Evolutionary conservation across 2,113 vertebrate species (phyloP), one percentile per base, ranked within the genome.

Genomic region (Ailuropoda melanoleuca): DNA sequence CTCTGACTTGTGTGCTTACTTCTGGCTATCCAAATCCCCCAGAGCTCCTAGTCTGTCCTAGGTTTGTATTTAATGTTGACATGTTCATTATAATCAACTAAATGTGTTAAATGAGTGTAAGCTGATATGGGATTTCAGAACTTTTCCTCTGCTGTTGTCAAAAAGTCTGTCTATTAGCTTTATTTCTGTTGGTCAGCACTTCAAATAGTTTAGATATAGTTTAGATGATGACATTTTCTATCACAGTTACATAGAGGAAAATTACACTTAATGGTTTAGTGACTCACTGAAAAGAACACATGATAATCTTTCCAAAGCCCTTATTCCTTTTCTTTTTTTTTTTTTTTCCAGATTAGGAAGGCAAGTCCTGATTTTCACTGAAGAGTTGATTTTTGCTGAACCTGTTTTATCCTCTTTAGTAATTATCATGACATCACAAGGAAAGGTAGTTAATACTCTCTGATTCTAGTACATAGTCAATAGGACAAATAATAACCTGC

Each of bases 301-400:
- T 21, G 13, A 37, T 94, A 72, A 74, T 82, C 58, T 93, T 96
- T 72, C 26, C 24, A 92, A 94, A 88, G 23, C 0, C 1, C 24
- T 58, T 81, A 34, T 72, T 83, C 37, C 48, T 12, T 39, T 14
- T 37, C n/a, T 39, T 31, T 68, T 6, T 29, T 5, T 62, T 43
- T 48, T 48, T 83, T 46, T 26, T 37, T n/a, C 24, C 11, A 21
- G 34, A n/a, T 56, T 26, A 68, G 37, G 10, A 93, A 91, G 37
- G 31, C 37, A 86, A 60, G 1, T 19, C 34, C 21, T 86, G 46
- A 43, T 82, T 96, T 95, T 92, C 85, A 93, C 53, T 75, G 34
- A 80, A 87, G 55, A 93, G 9, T 86, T 98, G 31, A 11, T 11
- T 90, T 96, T 96, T 97, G 50, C 26, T 64, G 37, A 85, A 72